Evolutionary conservation across 2,113 vertebrate genomes (phyloP).

Genomic region (Todiramphus saurophagus): DNA sequence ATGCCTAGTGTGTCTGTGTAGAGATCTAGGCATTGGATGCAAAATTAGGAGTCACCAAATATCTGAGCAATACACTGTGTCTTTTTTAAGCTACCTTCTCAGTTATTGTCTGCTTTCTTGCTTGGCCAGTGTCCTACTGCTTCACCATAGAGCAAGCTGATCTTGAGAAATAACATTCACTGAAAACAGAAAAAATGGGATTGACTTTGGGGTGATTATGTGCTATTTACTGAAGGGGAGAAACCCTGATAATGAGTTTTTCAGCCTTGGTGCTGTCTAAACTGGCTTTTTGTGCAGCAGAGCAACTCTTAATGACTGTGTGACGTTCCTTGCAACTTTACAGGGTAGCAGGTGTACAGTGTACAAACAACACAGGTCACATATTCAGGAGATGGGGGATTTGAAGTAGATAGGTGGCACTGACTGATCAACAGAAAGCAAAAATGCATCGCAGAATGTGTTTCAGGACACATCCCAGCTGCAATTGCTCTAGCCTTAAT

Average conservation of each 20-base stretch:
- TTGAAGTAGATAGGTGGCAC: background rate
- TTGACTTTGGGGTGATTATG: background rate
- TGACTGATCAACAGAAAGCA: background rate
- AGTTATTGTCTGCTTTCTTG: background rate
- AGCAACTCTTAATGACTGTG: background rate
- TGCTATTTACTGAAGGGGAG: background rate
- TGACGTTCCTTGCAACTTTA: background rate
- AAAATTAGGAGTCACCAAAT: background rate
- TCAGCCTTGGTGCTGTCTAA: background rate
- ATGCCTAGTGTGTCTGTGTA: background rate
- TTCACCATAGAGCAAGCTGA: background rate
- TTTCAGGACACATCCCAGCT: background rate
- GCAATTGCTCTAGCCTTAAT: background rate
- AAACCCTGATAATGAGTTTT: background rate
- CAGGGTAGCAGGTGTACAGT: background rate
- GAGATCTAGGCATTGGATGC: background rate
- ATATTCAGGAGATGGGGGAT: fast-evolving
- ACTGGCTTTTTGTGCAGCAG: background rate
- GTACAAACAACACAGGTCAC: background rate
- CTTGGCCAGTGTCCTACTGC: background rate
- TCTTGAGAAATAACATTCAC: background rate
- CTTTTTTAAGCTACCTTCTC: background rate
- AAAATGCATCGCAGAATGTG: background rate
- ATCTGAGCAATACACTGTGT: background rate
- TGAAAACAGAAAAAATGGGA: background rate